Evolutionary conservation across 2,888 invertebrate genomes (phyloP).

Genomic region (Augochlorella aurata): DNA sequence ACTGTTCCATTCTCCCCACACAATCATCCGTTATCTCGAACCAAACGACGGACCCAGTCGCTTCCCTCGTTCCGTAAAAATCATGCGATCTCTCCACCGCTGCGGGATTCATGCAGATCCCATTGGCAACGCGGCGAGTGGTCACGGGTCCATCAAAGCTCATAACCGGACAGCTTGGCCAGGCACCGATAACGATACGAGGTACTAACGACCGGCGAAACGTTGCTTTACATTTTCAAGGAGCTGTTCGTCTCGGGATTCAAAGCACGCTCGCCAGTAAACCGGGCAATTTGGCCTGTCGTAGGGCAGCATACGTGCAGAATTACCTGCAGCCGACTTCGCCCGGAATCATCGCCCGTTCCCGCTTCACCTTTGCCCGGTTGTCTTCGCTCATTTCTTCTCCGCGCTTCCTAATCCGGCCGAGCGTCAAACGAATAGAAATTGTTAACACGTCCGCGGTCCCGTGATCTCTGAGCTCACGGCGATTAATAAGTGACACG

Average conservation of each 20-base stretch:
- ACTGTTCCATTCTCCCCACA: too few relatives aligned
- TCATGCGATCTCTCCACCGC: background rate
- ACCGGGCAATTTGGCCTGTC: slow-evolving; percentile 61
- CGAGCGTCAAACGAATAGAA: slow-evolving; percentile 6
- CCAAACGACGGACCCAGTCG: too few relatives aligned
- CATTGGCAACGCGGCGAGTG: background rate
- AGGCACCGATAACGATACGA: slow-evolving; percentile 22
- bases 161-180: background rate
- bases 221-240: slow-evolving; percentile 26
- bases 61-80: too few relatives aligned
- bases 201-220: slow-evolving; percentile 22
- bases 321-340: slow-evolving; percentile 54
- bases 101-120: background rate
- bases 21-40: too few relatives aligned
- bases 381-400: slow-evolving; percentile 10
- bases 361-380: slow-evolving; percentile 21
- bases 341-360: slow-evolving; percentile 46
- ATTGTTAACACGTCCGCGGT: slow-evolving; percentile 24
- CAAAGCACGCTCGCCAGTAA: slow-evolving; percentile 58
- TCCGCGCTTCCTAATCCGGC: slow-evolving; percentile 3
- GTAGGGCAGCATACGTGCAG: slow-evolving; percentile 52
- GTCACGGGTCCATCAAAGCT: background rate
- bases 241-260: slow-evolving; percentile 54
- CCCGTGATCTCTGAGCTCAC: background rate
- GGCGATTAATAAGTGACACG: background rate